A percentile compares a stretch with the other conserved stretches of the same genome.
phyloP scores from a whole-genome alignment of 2,797 vertebrate genomes.

The Liasis olivaceus region DNA sequence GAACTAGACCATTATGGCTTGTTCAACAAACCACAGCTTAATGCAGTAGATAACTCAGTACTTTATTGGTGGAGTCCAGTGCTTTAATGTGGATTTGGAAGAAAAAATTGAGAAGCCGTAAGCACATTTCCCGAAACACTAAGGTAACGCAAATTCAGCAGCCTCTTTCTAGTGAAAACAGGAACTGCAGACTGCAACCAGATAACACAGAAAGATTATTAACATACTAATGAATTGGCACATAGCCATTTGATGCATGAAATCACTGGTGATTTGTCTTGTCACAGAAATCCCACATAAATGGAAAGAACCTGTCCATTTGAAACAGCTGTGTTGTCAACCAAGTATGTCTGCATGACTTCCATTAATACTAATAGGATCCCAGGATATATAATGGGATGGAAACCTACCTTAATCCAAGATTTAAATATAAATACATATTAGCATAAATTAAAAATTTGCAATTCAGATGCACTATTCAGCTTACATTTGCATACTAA shows the following conservation, averaged over 20 bases:
- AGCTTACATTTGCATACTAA: constrained; percentile 31
- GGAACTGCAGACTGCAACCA: background rate
- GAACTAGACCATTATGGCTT: background rate
- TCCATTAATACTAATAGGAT: constrained; percentile 51
- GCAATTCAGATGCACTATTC: constrained; percentile 14
- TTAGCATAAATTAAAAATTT: constrained; percentile 49
- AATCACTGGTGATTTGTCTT: constrained; percentile 11
- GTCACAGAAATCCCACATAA: background rate
- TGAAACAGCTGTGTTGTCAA: constrained; percentile 35
- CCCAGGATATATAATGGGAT: constrained; percentile 28
- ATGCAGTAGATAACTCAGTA: background rate
- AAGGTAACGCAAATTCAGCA: background rate
- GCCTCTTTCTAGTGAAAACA: constrained; percentile 16
- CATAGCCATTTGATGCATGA: background rate
- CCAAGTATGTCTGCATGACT: constrained; percentile 9
- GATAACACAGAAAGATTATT: constrained; percentile 25
- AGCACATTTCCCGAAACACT: background rate
- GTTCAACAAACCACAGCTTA: background rate
- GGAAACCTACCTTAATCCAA: constrained; percentile 14
- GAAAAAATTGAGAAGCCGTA: background rate
- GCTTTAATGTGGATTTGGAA: background rate
- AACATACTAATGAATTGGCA: constrained; percentile 41
- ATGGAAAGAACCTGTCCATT: constrained; percentile 5
- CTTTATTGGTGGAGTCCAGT: background rate
- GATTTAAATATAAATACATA: constrained; percentile 41